phyloP scores from a whole-genome alignment of 2,888 invertebrate genomes.

The Caenorhabditis drosophilae region DNA sequence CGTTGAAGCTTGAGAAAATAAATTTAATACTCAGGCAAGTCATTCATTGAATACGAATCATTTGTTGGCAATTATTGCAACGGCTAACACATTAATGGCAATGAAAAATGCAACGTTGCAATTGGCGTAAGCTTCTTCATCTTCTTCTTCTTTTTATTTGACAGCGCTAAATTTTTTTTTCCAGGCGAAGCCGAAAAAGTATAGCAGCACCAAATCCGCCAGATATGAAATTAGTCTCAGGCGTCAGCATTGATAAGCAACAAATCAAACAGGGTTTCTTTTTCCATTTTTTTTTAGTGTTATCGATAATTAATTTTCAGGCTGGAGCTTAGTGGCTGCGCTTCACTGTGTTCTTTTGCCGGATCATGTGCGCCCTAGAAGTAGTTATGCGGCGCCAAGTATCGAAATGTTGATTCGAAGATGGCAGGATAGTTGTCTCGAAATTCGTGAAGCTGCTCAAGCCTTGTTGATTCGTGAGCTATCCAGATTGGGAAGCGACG shows the following conservation, averaged over 20 bases:
- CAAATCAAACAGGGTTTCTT: slow-evolving; percentile 59
- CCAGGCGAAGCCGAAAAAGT: slow-evolving; percentile 20
- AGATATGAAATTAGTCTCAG: neutral
- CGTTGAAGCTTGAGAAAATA: too few relatives aligned
- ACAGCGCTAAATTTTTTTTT: neutral
- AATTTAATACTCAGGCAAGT: slow-evolving; percentile 75
- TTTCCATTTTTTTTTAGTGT: too few relatives aligned
- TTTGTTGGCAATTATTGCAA: slow-evolving; percentile 87
- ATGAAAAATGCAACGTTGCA: slow-evolving; percentile 94
- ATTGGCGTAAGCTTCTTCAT: slow-evolving; percentile 13
- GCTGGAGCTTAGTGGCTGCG: slow-evolving; percentile 94
- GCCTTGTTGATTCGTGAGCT: slow-evolving; percentile 91
- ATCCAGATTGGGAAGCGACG: slow-evolving; percentile 84
- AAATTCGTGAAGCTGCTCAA: slow-evolving; percentile 92
- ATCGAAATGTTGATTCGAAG: slow-evolving; percentile 95
- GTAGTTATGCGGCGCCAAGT: slow-evolving; percentile 87
- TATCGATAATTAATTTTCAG: slow-evolving; percentile 74
- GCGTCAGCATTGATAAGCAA: slow-evolving; percentile 42
- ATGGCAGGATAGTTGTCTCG: slow-evolving; percentile 98
- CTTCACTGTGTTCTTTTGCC: slow-evolving; percentile 93
- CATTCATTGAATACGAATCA: slow-evolving; percentile 94
- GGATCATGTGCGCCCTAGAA: slow-evolving; percentile 80
- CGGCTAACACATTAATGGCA: slow-evolving; percentile 95
- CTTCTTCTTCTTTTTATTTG: neutral
- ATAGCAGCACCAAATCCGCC: slow-evolving; percentile 11